Evolutionary conservation across 2,113 vertebrate genomes (phyloP).

Genomic region (Nycticorax nycticorax): DNA sequence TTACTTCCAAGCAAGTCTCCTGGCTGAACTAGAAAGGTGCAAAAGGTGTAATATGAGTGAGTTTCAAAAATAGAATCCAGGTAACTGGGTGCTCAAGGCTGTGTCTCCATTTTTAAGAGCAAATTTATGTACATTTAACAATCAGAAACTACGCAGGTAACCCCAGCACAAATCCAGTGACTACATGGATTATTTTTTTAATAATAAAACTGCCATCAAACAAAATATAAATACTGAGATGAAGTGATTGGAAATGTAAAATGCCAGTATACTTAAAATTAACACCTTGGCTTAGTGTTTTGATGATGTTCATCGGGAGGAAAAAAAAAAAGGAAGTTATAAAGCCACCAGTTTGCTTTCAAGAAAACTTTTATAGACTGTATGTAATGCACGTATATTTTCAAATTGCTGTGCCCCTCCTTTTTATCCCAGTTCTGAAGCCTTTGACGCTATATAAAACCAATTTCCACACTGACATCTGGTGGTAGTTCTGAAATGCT

Average conservation of each 20-base stretch:
- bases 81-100: background rate
- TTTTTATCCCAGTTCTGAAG: background rate
- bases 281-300: background rate
- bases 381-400: background rate
- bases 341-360: background rate
- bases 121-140: background rate
- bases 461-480: conserved; percentile 76
- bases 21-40: background rate
- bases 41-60: background rate
- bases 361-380: background rate
- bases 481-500: conserved; percentile 58
- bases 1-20: background rate
- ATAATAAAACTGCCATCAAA: background rate
- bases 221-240: background rate
- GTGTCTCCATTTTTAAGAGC: background rate
- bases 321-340: background rate
- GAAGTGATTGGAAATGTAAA: background rate
- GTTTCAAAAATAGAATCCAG: background rate
- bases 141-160: background rate
- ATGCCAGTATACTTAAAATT: background rate
- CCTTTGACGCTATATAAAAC: background rate
- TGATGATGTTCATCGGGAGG: background rate
- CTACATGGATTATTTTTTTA: background rate
- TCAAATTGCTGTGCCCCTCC: background rate
- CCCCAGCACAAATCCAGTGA: background rate